Evolutionary conservation across 2,888 invertebrate species (phyloP).

Genomic region (Aphodius sticticus): DNA sequence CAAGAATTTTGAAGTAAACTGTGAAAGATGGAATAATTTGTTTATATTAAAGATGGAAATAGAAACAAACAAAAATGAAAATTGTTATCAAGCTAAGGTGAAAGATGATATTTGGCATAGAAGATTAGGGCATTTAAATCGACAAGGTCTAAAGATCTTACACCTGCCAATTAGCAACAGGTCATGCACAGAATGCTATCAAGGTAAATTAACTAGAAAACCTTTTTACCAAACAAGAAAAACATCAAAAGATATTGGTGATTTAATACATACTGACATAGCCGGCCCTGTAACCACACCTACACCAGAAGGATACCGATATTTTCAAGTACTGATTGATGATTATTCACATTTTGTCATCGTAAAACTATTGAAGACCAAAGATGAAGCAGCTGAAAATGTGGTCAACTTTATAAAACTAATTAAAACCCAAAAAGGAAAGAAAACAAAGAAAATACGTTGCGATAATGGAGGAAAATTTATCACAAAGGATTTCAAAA

Average conservation of each 20-base stretch:
- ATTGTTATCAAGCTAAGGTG: neutral
- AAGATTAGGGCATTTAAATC: constrained; percentile 31
- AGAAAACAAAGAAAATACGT: constrained; percentile 32
- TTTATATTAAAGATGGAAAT: constrained; percentile 12
- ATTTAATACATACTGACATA: constrained; percentile 27
- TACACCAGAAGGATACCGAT: constrained; percentile 37
- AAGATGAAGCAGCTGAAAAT: constrained; percentile 31
- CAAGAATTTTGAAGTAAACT: constrained; percentile 4
- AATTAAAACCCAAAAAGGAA: constrained; percentile 29
- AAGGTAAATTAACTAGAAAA: neutral
- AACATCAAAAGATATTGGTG: constrained; percentile 14
- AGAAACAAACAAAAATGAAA: neutral
- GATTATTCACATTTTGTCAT: constrained; percentile 39
- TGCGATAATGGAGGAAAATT: constrained; percentile 40
- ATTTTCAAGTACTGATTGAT: constrained; percentile 42
- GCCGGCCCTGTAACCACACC: constrained; percentile 21
- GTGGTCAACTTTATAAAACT: constrained; percentile 29
- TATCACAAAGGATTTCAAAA: constrained; percentile 13
- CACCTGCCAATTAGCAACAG: constrained; percentile 16
- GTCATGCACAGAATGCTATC: neutral
- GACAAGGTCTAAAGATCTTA: constrained; percentile 28
- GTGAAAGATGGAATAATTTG: constrained; percentile 10
- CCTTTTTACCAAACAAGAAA: neutral
- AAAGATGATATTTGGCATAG: constrained; percentile 19
- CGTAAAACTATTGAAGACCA: constrained; percentile 13